phyloP scores from a whole-genome alignment of 1,140 invertebrate species.

The Trinorchestia longiramus region DNA sequence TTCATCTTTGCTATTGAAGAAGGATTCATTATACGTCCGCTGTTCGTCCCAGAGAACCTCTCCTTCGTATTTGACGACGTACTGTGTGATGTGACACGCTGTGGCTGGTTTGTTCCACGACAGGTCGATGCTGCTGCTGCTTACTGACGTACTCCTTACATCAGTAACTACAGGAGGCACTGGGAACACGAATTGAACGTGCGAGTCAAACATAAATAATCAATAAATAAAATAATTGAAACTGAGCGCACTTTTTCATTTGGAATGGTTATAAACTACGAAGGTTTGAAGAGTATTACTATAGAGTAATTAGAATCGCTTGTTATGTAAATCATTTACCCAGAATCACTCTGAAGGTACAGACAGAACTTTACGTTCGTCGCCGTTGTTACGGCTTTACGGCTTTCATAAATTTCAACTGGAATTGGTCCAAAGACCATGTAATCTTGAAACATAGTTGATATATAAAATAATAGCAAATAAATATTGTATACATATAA shows the following conservation, averaged over 20 bases:
- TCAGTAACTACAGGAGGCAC: background rate
- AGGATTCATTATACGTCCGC: background rate
- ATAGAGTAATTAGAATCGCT: background rate
- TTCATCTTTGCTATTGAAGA: background rate
- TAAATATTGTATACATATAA: too few relatives aligned
- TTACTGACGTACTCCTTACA: background rate
- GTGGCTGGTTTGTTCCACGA: slow-evolving; percentile 3
- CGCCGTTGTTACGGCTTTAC: too few relatives aligned
- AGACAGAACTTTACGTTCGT: background rate
- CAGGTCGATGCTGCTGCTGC: background rate
- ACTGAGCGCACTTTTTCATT: background rate
- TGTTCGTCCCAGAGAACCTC: background rate
- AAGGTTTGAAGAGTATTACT: background rate
- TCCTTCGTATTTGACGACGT: background rate
- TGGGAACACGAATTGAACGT: background rate
- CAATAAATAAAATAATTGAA: background rate
- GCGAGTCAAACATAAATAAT: background rate
- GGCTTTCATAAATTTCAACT: too few relatives aligned
- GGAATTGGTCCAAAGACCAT: too few relatives aligned
- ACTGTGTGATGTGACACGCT: background rate
- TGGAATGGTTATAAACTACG: background rate
- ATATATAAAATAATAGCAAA: too few relatives aligned
- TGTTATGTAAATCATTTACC: background rate
- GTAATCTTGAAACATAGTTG: too few relatives aligned
- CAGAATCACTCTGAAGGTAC: background rate